phyloP scores from a whole-genome alignment of 2,888 invertebrate genomes.

The Catocala fraxini region DNA sequence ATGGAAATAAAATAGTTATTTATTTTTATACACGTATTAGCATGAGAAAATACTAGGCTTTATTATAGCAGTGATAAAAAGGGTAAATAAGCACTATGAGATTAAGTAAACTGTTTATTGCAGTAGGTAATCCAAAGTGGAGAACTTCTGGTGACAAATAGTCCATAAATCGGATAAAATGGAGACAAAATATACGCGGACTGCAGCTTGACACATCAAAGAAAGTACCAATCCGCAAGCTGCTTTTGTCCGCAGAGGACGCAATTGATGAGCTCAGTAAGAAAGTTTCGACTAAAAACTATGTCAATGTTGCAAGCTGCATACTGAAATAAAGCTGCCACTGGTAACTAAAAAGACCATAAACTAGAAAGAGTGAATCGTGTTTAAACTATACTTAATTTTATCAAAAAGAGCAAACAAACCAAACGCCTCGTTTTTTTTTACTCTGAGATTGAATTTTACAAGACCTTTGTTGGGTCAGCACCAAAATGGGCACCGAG shows the following conservation, averaged over 20 bases:
- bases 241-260: conserved; percentile 32
- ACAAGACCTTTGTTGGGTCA: conserved; percentile 51
- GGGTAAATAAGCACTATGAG: conserved; percentile 24
- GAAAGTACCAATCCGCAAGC: conserved; percentile 59
- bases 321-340: no score
- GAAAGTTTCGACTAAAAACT: conserved; percentile 24
- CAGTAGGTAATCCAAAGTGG: conserved; percentile 51
- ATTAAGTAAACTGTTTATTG: conserved; percentile 55
- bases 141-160: conserved; percentile 62
- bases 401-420: background rate
- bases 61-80: conserved; percentile 29
- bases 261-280: conserved; percentile 39
- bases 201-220: conserved; percentile 63
- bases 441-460: conserved; percentile 48
- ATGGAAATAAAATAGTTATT: conserved; percentile 11
- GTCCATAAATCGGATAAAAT: conserved; percentile 65
- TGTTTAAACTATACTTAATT: no score
- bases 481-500: conserved; percentile 43
- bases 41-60: conserved; percentile 19
- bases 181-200: conserved; percentile 53
- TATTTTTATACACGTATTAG: background rate
- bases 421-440: background rate
- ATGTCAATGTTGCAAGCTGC: conserved; percentile 29
- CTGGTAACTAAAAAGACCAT: no score
- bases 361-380: no score